Evolutionary conservation across 1,140 invertebrate species (phyloP), one percentile per base, ranked within the genome.

Genomic region (Triops longicaudatus): DNA sequence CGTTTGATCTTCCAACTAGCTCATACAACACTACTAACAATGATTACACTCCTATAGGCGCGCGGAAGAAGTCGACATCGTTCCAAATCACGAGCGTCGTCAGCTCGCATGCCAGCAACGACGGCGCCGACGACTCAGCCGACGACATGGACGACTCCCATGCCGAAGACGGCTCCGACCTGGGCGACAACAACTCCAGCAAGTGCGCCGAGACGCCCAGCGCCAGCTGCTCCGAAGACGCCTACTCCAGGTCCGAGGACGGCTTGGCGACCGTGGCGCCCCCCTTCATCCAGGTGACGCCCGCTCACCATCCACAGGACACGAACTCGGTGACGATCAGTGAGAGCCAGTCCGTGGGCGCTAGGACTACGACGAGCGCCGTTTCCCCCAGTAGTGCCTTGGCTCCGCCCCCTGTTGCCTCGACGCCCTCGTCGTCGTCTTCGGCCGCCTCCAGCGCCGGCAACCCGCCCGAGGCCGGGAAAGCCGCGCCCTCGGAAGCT

Each of bases 71-170:
- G 86, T 92, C 89, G 82, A 93, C 92, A 82, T 95, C 94, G 76
- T 97, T 97, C 87, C 94, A 96, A 87, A 96, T 97, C 82, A 97
- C 94, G 11, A 93, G 91, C 83, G 90, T 95, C 78, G 90, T 92
- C 79, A 91, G 90, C 80, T 90, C 90, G 81, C 89, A 90, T 76
- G 88, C 90, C 83, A 92, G 90, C 85, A 91, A 91, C 83, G 94
- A 96, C 85, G 90, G 91, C 78, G 95, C 93, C 81, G 93, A 94
- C 78, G 95, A 97, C 85, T 95, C 93, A 73, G 92, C 93, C 79
- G 94, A 96, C 85, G 94, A 96, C 88, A 87, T 96, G 83, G 94
- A 96, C 85, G 93, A 96, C 87, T 94, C 93, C 85, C 93, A 95
- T 84, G 94, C 93, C 78, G 89, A 91, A 80, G 93, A 63, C 50